Conservation (phyloP, 2,797 vertebrate species). For the Hephaestus fuliginosus region DNA sequence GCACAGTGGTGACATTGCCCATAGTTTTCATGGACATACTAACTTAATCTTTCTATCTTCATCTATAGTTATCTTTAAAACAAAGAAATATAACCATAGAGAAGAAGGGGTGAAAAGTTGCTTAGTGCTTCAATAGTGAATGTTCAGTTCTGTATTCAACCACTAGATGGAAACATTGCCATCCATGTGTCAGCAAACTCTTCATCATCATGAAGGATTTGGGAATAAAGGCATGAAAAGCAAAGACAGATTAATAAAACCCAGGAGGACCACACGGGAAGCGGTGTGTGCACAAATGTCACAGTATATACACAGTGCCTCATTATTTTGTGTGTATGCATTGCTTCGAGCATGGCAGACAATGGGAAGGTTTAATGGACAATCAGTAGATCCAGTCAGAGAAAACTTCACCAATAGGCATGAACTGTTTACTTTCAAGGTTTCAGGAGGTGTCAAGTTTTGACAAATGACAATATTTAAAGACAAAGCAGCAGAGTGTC, state of each 20-base stretch:
- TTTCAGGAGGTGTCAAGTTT: neutral
- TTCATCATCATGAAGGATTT: neutral
- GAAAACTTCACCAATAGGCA: neutral
- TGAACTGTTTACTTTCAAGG: neutral
- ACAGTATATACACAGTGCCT: neutral
- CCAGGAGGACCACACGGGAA: neutral
- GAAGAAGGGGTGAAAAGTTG: neutral
- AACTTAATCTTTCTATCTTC: neutral
- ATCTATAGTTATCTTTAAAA: neutral
- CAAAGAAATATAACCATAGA: neutral
- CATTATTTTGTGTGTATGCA: neutral
- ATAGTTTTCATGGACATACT: neutral
- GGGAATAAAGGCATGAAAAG: neutral
- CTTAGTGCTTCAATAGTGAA: neutral
- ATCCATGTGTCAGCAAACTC: neutral
- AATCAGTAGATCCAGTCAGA: neutral
- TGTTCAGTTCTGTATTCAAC: neutral
- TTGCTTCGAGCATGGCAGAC: neutral
- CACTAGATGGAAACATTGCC: conserved; percentile 18
- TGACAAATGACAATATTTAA: neutral
- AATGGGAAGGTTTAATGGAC: neutral
- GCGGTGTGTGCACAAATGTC: neutral
- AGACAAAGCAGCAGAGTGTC: neutral
- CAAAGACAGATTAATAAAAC: neutral
- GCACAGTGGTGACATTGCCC: neutral